Evolutionary conservation across 2,888 invertebrate species (phyloP), one percentile per base, ranked within the genome.

Genomic region (Asteroscopus sphinx): DNA sequence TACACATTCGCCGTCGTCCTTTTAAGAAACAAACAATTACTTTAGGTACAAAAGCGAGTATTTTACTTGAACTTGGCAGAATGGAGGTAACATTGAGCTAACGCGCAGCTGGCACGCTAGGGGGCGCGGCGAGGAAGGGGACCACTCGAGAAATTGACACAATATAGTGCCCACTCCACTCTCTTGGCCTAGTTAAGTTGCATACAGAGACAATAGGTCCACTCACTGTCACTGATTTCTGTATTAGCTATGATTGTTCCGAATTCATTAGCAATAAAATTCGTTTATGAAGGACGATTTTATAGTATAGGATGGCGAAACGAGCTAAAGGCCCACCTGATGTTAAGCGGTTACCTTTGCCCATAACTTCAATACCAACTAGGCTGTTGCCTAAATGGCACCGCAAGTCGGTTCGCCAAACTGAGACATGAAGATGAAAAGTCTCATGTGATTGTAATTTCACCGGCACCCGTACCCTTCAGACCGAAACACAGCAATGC

Each of bases 61-160:
- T 60, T 49, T 68, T 46, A 53, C 76, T 73, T 73, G 66, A 76
- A 73, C 76, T 76, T 73, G 61, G 47, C 25, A 56, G 40, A 48
- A 58, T 53, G 56, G 62, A 54, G 49, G 46, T 51, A 68, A 40
- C 63, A 64, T 58, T 59, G 62, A 57, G 41, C 37, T 70, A 73
- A 76, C 65, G 59, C 33, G 51, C 49, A 51, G 35, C 56, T 63
- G 49, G 44, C 79, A 73, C 68, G 74, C 39, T 3, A 66, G 40
- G 46, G 55, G 68, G 62, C 58, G 61, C 56, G 55, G 45, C 40
- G 9, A 30, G 40, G 60, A 53, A 53, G 54, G 25, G 39, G 16
- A 51, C 37, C 33, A 46, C 46, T 56, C 42, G 39, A 68, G 61
- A 65, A 68, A 65, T 69, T 73, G 66, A 60, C 66, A 66, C 77